These are phyloP conservation scores for Listronotus oregonensis DNA, from an alignment of 1,140 invertebrate species.

Conservation along the genomic window DNA sequence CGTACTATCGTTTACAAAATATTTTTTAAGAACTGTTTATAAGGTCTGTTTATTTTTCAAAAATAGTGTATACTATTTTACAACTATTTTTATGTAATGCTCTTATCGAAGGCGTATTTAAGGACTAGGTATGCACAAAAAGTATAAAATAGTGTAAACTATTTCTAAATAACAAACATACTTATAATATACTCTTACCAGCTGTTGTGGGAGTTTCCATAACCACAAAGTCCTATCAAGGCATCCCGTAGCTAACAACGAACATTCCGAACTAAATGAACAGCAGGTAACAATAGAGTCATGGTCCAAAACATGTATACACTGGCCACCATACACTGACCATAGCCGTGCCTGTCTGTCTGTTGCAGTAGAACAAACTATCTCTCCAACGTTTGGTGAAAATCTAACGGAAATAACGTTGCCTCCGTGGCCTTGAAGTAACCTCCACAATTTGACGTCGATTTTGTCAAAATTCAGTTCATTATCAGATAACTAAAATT, in stretches of 20 bases:
- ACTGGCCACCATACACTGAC: constrained; percentile 61
- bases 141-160: too few species aligned
- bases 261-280: constrained; percentile 59
- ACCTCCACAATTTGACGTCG: constrained; percentile 50
- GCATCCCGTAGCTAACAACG: constrained; percentile 61
- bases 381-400: constrained; percentile 53
- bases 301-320: constrained; percentile 65
- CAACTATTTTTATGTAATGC: too few species aligned
- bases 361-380: constrained; percentile 56
- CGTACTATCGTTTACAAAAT: too few species aligned
- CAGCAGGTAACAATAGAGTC: constrained; percentile 63
- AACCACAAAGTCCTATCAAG: constrained; percentile 63
- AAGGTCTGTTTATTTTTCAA: too few species aligned
- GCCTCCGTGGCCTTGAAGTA: constrained; percentile 61
- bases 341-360: constrained; percentile 55
- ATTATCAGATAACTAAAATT: constrained; percentile 28
- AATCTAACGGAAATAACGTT: constrained; percentile 65
- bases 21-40: too few species aligned
- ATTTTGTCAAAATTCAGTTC: constrained; percentile 36
- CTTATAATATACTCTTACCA: constrained; percentile 51
- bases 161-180: too few species aligned
- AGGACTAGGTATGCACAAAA: too few species aligned
- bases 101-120: too few species aligned
- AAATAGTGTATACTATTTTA: too few species aligned
- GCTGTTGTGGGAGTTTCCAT: constrained; percentile 63